phyloP scores from a whole-genome alignment of 2,113 vertebrate genomes.

The Indicator indicator region DNA sequence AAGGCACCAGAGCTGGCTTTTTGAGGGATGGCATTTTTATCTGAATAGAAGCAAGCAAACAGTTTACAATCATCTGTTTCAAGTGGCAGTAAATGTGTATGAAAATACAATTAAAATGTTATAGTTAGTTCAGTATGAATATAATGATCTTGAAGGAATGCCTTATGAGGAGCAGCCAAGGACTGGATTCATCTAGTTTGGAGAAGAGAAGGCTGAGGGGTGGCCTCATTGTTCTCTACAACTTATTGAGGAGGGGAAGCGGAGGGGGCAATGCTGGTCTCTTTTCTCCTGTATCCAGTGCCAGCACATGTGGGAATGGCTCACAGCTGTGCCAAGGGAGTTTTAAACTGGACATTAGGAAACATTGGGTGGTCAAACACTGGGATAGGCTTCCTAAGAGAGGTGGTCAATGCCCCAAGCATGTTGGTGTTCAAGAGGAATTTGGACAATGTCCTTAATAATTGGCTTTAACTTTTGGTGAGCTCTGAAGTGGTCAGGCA shows the following conservation, averaged over 20 bases:
- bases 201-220: neutral
- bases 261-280: neutral
- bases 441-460: neutral
- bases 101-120: neutral
- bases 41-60: neutral
- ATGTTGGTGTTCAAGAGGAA: neutral
- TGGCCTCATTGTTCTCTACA: neutral
- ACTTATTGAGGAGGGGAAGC: neutral
- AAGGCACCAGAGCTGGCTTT: neutral
- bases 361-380: neutral
- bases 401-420: neutral
- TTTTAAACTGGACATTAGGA: neutral
- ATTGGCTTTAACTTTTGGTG: neutral
- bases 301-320: accelerated
- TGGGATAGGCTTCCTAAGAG: neutral
- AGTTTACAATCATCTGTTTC: neutral
- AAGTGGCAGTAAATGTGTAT: accelerated
- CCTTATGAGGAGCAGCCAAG: neutral
- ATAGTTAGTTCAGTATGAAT: neutral
- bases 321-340: neutral
- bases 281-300: neutral
- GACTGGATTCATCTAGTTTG: neutral
- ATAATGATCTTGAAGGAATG: neutral
- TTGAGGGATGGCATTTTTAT: too few relatives aligned
- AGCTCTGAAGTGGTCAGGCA: neutral